Base-by-base conservation (phyloP, 1,140 invertebrate genomes). In the Drosophila quadrilineata region DNA sequence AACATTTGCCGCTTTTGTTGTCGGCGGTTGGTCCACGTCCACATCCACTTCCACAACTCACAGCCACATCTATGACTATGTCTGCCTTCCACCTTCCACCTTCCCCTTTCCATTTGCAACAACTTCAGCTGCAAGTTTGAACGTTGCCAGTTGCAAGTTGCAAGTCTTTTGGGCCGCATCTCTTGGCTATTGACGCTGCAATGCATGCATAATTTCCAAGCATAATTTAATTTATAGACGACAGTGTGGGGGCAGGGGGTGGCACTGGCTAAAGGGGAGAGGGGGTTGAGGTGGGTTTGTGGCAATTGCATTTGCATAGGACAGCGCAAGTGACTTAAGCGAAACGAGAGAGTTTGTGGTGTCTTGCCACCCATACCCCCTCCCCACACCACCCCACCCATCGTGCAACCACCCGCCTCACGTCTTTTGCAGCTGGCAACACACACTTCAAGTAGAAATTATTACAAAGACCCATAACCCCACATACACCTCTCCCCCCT, bases 151-250 rank as follows among this genome's bases (percentile, higher is more conserved):
- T 24, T 41, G 12, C 38, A 9, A n/a, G n/a, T n/a, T n/a, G n/a
- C n/a, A 35, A 68, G 50, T 52, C 64, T 56, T 40, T 57, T n/a
- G n/a, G n/a, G 22, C 43, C 38, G 49, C 66, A 46, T 66, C 63
- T 66, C 63, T 56, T 60, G 49, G 57, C 63, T 75, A 75, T 85
- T 84, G 79, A 84, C 79, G 79, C 74, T 87, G 82, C 75, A 82
- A 86, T 86, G 82, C 82, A 86, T 86, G 82, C 82, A 86, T 86
- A 86, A 86, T 86, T 86, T 70, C 64, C 82, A 86, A 70, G 75
- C 82, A 86, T 86, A 86, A 86, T 86, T 86, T 86, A 86, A 86
- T 86, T 86, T 86, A 86, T 86, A 86, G 82, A 86, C 75, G 75
- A 79, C 46, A n/a, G n/a, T n/a, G n/a, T n/a, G 67, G 40, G 22